Conservation (phyloP, 2,888 invertebrate species). For the Scelioninae gen. 1 region DNA sequence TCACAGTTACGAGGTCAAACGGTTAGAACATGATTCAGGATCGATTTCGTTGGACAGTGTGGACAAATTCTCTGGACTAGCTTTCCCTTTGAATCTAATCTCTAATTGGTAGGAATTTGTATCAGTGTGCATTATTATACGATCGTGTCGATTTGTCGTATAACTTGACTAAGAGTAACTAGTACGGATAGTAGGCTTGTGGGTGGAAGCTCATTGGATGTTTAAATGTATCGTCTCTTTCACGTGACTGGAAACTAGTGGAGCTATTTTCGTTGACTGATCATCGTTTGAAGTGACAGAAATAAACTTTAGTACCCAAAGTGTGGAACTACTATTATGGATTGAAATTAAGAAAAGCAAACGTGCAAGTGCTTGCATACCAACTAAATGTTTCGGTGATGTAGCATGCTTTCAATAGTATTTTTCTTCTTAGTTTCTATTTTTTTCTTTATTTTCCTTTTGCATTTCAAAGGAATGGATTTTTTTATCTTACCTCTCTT, state of each 20-base stretch:
- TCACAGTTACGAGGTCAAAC: too few relatives aligned
- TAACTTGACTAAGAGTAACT: too few relatives aligned
- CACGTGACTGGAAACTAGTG: conserved; percentile 17
- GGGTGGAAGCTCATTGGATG: too few relatives aligned
- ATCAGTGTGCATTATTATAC: too few relatives aligned
- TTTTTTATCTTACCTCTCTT: conserved; percentile 86
- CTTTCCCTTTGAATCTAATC: too few relatives aligned
- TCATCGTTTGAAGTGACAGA: conserved; percentile 6
- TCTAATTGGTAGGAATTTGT: too few relatives aligned
- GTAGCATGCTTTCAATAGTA: conserved; percentile 49
- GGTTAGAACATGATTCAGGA: too few relatives aligned
- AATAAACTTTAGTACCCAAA: conserved; percentile 21
- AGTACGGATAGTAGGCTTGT: too few relatives aligned
- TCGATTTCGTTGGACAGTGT: too few relatives aligned
- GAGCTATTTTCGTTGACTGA: conserved; percentile 15
- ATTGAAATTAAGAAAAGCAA: conserved; percentile 56
- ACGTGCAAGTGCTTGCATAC: conserved; percentile 63
- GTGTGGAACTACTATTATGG: conserved; percentile 39
- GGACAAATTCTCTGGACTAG: too few relatives aligned
- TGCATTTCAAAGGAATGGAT: conserved; percentile 23
- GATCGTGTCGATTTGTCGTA: too few relatives aligned
- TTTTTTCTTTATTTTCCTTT: conserved; percentile 84
- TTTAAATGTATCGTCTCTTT: too few relatives aligned
- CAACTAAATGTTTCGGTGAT: conserved; percentile 55
- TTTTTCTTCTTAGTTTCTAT: conserved; percentile 9